Conservation (phyloP, 2,888 invertebrate genomes). For the Eupithecia abbreviata region DNA sequence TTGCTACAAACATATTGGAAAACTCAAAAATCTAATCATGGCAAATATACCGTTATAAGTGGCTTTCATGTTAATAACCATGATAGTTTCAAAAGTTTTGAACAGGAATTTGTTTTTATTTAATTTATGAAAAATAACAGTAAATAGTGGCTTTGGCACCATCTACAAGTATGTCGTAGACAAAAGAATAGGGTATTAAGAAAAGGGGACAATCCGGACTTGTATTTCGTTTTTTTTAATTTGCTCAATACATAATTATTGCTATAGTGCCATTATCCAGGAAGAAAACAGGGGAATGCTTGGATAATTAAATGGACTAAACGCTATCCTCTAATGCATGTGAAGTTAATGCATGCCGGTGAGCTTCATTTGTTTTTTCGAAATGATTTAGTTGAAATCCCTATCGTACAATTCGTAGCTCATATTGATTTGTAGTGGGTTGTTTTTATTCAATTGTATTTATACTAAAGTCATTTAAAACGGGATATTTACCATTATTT, state of each 20-base stretch:
- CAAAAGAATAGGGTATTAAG: neutral
- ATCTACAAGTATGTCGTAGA: neutral
- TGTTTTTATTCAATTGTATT: neutral
- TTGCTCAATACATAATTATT: neutral
- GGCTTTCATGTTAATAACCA: too few species aligned
- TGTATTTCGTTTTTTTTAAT: conserved; percentile 2
- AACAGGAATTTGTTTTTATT: neutral
- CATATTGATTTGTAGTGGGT: neutral
- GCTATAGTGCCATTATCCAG: conserved; percentile 2
- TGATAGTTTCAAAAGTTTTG: too few species aligned
- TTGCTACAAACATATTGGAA: too few species aligned
- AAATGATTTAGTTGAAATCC: neutral
- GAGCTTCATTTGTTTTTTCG: conserved; percentile 7
- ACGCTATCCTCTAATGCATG: neutral
- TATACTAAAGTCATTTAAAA: neutral
- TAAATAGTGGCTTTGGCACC: neutral
- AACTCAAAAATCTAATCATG: too few species aligned
- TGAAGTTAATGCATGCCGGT: conserved; percentile 3
- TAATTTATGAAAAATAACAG: neutral
- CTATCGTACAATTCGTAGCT: neutral
- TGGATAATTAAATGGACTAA: neutral
- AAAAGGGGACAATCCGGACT: neutral
- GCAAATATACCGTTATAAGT: too few species aligned
- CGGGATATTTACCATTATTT: too few species aligned
- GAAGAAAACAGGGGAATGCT: neutral